Evolutionary conservation across 2,113 vertebrate genomes (phyloP).

Genomic region (Eurystomus gularis): DNA sequence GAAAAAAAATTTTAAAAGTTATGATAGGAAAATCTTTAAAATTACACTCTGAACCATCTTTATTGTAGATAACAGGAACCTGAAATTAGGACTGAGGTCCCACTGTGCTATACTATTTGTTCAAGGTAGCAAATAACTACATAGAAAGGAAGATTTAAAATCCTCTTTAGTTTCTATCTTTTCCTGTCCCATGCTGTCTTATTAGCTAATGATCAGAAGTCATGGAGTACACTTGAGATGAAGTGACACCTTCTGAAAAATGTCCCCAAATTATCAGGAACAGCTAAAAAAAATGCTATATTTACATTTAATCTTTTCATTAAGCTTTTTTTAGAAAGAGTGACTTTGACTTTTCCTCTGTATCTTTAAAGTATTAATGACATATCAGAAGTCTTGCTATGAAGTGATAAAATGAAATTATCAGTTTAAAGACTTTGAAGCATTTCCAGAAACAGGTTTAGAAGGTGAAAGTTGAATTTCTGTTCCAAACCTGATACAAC

Average conservation of each 20-base stretch:
- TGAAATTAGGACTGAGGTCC: neutral
- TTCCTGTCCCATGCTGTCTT: neutral
- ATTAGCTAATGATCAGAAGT: neutral
- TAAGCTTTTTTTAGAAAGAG: neutral
- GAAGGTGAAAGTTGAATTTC: neutral
- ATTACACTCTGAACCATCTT: neutral
- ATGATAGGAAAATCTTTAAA: neutral
- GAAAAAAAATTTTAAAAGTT: fast-evolving
- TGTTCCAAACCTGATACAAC: neutral
- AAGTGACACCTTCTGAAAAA: neutral
- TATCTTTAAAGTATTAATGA: neutral
- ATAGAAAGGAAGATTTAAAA: neutral
- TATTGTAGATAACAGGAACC: neutral
- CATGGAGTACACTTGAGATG: neutral
- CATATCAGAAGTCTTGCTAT: neutral
- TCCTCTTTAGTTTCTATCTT: neutral
- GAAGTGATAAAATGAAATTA: neutral
- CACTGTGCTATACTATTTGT: neutral
- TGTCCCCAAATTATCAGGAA: neutral
- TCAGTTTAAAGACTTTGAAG: neutral
- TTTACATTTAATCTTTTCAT: neutral
- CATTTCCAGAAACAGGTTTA: neutral
- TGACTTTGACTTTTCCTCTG: neutral
- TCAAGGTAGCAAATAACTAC: neutral
- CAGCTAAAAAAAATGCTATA: neutral